Evolutionary conservation across 2,888 invertebrate species (phyloP).

Genomic region (Drosophila birchii): DNA sequence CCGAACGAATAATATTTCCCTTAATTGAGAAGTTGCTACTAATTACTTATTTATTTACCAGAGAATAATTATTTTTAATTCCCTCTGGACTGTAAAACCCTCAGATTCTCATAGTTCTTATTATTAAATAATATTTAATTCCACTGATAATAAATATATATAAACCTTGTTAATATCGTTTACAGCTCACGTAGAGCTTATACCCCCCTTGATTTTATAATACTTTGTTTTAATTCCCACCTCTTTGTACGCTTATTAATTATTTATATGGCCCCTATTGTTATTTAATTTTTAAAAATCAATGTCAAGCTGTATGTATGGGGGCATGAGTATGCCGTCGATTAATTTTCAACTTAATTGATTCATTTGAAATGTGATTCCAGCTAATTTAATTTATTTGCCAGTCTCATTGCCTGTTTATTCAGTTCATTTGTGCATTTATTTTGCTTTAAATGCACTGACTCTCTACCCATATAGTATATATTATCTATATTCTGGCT

Average conservation of each 20-base stretch:
- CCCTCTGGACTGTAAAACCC: too few species aligned
- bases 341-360: conserved; percentile 34
- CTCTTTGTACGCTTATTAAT: neutral
- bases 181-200: neutral
- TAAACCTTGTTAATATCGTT: neutral
- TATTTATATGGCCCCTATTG: conserved; percentile 4
- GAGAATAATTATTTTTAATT: neutral
- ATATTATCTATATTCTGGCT: conserved; percentile 3
- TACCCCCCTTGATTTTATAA: neutral
- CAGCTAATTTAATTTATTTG: conserved; percentile 36
- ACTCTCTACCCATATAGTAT: neutral
- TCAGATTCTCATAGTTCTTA: neutral
- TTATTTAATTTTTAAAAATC: conserved; percentile 15
- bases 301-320: neutral
- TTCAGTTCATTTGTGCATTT: conserved; percentile 28
- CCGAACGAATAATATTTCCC: too few species aligned
- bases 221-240: neutral
- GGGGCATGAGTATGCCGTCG: neutral
- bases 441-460: conserved; percentile 9
- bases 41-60: neutral
- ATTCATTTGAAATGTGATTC: conserved; percentile 39
- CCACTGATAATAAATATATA: neutral
- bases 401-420: conserved; percentile 9
- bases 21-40: neutral
- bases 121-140: neutral